phyloP scores from a whole-genome alignment of 2,113 vertebrate species.

The Oreotrochilus melanogaster region DNA sequence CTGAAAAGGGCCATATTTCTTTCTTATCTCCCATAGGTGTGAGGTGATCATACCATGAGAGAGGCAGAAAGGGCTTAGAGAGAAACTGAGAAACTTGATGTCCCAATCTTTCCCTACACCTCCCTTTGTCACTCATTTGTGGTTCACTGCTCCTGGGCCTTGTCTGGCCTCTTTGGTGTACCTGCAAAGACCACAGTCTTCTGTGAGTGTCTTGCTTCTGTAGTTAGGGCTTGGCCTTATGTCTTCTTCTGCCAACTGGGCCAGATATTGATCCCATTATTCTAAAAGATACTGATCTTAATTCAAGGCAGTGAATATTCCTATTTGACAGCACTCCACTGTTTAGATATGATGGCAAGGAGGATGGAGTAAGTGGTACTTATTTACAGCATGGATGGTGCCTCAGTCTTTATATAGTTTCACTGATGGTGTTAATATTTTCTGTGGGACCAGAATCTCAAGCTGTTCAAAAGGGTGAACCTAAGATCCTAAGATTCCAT shows the following conservation, averaged over 20 bases:
- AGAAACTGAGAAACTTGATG: background rate
- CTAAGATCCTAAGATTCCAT: background rate
- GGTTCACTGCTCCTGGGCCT: background rate
- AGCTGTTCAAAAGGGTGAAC: background rate
- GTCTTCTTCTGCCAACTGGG: background rate
- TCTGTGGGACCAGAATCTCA: background rate
- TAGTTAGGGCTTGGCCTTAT: background rate
- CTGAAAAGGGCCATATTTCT: background rate
- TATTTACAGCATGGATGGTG: background rate
- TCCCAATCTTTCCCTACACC: background rate
- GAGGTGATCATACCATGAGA: background rate
- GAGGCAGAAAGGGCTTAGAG: background rate
- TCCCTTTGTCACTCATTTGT: background rate
- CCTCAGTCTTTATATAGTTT: background rate
- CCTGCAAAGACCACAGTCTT: background rate
- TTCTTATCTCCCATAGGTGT: background rate
- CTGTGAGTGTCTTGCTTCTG: background rate
- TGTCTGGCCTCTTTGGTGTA: background rate
- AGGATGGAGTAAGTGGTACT: background rate
- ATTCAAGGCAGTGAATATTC: background rate
- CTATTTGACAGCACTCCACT: background rate
- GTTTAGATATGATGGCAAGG: background rate
- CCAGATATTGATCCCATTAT: accelerated
- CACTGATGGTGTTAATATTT: background rate
- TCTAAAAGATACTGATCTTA: background rate